Base-by-base conservation (phyloP, 2,113 vertebrate genomes). In the Acrocephalus arundinaceus region DNA sequence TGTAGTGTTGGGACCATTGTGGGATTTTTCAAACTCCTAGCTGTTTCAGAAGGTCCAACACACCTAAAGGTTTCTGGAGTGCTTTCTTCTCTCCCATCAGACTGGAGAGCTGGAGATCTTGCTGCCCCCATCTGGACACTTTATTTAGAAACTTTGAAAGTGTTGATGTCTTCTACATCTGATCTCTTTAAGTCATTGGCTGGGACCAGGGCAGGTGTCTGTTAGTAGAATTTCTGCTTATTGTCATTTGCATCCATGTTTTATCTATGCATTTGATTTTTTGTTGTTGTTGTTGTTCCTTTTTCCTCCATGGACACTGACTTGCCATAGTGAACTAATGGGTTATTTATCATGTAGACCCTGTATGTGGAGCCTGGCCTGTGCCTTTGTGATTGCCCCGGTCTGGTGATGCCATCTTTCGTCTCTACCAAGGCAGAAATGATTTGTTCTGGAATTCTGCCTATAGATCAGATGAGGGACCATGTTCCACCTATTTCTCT, bases 351-450 rank as follows among this genome's bases (percentile, higher is more conserved):
- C 85, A 91, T 94, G 25, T 97, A 99, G 99, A 99, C 99, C 22
- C 97, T 99, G 62, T 99, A 98, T 35, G 99, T 99, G 96, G 99
- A 99, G 77, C 98, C 98, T 30, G 98, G 97, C 52, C 97, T 99
- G 48, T 99, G 99, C 93, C 98, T 99, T 6, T 99, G 99, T 89
- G 99, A 99, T 98, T 99, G 99, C 72, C 99, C 99, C 0, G 99
- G 99, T 88, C 98, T 99, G 81, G 99, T 99, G 97, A 99, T 99
- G 99, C 99, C 99, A 5, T 99, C 99, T 48, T 99, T 99, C 21
- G 97, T 99, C 92, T 99, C 99, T 31, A 99, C 99, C 71, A 99
- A 99, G 97, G 99, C 99, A 21, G 99, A 99, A 96, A 99, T 99
- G 99, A 99, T 98, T 89, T 99, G 99, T 97, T 98, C 81, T 77